phyloP scores from a whole-genome alignment of 2,113 vertebrate genomes.

The Aplodontia rufa region DNA sequence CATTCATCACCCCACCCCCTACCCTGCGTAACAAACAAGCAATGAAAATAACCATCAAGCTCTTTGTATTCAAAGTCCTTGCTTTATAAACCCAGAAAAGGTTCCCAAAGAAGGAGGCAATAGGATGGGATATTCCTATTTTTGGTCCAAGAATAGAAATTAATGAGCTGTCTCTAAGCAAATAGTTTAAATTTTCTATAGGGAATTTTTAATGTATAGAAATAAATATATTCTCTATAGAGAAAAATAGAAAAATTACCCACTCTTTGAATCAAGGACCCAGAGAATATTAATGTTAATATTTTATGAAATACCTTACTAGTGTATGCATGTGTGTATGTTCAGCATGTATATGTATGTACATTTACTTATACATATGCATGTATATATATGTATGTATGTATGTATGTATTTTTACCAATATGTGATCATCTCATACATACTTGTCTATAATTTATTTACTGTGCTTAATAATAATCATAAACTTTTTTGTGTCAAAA shows the following conservation, averaged over 20 bases:
- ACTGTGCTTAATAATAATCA: not conserved
- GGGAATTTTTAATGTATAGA: not conserved
- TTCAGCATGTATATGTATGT: not conserved
- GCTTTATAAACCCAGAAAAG: not conserved
- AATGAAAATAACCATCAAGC: not conserved
- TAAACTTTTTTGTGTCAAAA: not conserved
- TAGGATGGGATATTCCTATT: not conserved
- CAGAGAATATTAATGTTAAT: not conserved
- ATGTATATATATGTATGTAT: not conserved
- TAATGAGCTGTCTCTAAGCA: not conserved
- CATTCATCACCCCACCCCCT: not conserved
- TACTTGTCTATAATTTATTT: not conserved
- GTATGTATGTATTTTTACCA: not conserved
- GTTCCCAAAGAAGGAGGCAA: not conserved
- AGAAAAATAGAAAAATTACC: not conserved
- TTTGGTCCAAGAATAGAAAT: not conserved
- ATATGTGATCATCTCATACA: not conserved
- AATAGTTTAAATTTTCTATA: not conserved
- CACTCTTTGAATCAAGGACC: no score
- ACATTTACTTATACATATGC: not conserved
- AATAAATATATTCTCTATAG: not conserved
- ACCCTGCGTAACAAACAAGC: not conserved
- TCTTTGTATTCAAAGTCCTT: not conserved
- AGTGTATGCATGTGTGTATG: not conserved
- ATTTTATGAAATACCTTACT: not conserved